Percentiles rank a stretch among this genome's conserved stretches.
Conservation (phyloP, 1,140 invertebrate species). For the Ceratina japonica region DNA sequence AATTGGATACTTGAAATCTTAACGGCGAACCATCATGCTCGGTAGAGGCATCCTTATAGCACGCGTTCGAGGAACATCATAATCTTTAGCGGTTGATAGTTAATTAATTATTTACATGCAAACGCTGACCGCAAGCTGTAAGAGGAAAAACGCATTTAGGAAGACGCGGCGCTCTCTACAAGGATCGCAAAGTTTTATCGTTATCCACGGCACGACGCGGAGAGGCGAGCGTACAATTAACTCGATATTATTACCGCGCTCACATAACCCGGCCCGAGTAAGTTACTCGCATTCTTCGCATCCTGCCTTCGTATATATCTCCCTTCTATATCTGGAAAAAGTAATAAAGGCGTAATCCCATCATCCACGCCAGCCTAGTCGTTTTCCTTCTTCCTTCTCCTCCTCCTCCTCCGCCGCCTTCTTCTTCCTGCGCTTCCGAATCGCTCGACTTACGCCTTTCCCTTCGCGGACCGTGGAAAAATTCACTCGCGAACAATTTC, state of each 20-base stretch:
- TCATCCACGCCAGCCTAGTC: conserved; percentile 38
- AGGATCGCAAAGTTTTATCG: conserved; percentile 45
- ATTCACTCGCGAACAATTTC: conserved; percentile 42
- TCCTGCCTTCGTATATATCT: conserved; percentile 46
- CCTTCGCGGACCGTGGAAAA: conserved; percentile 25
- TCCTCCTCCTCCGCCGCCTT: conserved; percentile 20
- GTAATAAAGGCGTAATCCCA: conserved; percentile 55
- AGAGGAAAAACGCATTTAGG: background rate
- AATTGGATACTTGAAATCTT: background rate
- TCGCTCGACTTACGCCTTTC: conserved; percentile 22
- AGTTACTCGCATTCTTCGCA: conserved; percentile 61
- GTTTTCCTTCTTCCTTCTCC: conserved; percentile 35
- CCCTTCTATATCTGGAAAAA: conserved; percentile 32
- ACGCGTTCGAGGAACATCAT: too few relatives aligned
- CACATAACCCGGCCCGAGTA: conserved; percentile 58
- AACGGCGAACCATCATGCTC: too few relatives aligned
- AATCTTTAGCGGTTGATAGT: too few relatives aligned
- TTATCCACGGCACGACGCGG: conserved; percentile 2
- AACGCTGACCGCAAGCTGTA: too few relatives aligned
- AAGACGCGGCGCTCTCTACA: background rate
- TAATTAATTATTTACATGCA: too few relatives aligned
- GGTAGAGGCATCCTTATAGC: too few relatives aligned
- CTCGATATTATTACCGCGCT: conserved; percentile 65
- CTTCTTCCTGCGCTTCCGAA: background rate
- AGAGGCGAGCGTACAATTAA: conserved; percentile 65